A percentile compares a stretch with the other conserved stretches of the same genome.
Evolutionary conservation across 2,113 vertebrate species (phyloP).

Genomic region (Columbina picui): DNA sequence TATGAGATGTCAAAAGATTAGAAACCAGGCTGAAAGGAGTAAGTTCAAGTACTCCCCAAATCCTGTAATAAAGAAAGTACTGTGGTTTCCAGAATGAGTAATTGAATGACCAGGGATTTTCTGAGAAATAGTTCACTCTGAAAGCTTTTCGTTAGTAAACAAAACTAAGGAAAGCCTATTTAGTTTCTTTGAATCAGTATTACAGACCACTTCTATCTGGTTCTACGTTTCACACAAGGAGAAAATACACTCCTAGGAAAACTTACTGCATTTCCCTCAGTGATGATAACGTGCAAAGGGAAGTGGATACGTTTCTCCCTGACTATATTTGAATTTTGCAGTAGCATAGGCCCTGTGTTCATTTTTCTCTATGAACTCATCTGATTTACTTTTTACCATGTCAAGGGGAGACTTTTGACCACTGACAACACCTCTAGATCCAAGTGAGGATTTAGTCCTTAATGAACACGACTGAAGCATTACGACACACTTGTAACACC

Average conservation of each 20-base stretch:
- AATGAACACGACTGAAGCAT: background rate
- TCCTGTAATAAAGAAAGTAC: background rate
- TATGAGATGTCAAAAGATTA: background rate
- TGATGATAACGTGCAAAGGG: background rate
- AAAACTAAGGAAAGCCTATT: background rate
- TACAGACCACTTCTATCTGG: background rate
- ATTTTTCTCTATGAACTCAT: conserved; percentile 9
- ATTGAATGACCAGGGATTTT: conserved; percentile 4
- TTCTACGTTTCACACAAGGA: background rate
- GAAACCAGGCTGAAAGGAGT: background rate
- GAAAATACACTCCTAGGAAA: background rate
- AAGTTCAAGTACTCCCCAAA: conserved; percentile 2
- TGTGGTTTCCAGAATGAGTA: background rate
- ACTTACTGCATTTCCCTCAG: background rate
- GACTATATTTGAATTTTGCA: conserved; percentile 10
- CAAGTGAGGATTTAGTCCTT: conserved; percentile 21
- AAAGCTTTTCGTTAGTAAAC: background rate
- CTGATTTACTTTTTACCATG: conserved; percentile 27
- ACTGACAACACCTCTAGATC: conserved; percentile 1
- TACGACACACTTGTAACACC: background rate
- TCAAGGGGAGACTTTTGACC: background rate
- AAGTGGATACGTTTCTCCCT: background rate
- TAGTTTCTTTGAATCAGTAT: background rate
- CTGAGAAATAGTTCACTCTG: background rate
- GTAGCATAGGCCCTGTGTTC: background rate